phyloP scores from a whole-genome alignment of 2,888 invertebrate genomes.

The Neoascia interrupta region DNA sequence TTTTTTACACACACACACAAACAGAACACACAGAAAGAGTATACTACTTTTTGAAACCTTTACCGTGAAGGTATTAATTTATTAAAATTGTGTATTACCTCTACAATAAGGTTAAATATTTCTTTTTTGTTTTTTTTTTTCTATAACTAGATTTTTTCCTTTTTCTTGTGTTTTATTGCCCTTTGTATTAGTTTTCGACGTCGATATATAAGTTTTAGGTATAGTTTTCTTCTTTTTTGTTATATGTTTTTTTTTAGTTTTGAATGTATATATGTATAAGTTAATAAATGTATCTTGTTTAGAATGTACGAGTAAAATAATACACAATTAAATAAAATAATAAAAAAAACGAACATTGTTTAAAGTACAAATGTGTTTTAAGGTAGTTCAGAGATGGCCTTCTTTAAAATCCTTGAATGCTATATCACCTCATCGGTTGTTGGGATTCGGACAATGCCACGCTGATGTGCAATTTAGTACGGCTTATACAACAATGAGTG shows the following conservation, averaged over 20 bases:
- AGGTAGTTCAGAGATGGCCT: too few relatives aligned
- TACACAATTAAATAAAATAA: constrained; percentile 58
- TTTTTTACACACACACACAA: constrained; percentile 25
- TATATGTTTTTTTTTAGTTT: constrained; percentile 40
- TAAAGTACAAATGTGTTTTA: not conserved
- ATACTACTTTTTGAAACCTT: constrained; percentile 39
- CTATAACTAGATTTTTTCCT: constrained; percentile 27
- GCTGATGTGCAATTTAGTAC: too few relatives aligned
- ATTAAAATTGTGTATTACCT: constrained; percentile 68
- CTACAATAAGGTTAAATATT: constrained; percentile 57
- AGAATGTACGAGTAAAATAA: constrained; percentile 68
- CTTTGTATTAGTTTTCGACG: constrained; percentile 65
- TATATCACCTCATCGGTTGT: too few relatives aligned
- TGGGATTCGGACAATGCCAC: too few relatives aligned
- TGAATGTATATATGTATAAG: constrained; percentile 66
- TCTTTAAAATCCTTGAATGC: too few relatives aligned
- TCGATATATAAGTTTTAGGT: constrained; percentile 66
- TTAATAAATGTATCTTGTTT: constrained; percentile 71
- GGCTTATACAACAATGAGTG: too few relatives aligned
- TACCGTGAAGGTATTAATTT: constrained; percentile 67
- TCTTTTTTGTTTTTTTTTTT: constrained; percentile 50
- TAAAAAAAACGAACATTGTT: constrained; percentile 18
- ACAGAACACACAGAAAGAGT: constrained; percentile 13
- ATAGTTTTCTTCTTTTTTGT: constrained; percentile 15
- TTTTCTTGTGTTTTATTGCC: constrained; percentile 43